Percentiles rank a stretch among this genome's conserved stretches.
Conservation (phyloP, 2,888 invertebrate genomes). For the Microplitis deprimator region DNA sequence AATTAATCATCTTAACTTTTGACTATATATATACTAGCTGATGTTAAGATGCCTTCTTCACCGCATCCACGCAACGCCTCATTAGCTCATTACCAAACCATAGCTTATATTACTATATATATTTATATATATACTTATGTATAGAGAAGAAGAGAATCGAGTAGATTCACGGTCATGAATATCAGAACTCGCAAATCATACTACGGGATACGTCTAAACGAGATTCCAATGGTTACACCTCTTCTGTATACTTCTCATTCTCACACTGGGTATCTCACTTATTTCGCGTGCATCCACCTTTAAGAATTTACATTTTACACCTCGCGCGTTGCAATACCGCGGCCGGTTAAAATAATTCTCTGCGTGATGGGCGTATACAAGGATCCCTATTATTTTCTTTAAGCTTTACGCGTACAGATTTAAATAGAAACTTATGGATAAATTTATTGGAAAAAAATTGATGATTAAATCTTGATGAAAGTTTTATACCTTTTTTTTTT, state of each 20-base stretch:
- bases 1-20: conserved; percentile 15
- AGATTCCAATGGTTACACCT: conserved; percentile 47
- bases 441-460: conserved; percentile 30
- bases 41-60: conserved; percentile 24
- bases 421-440: conserved; percentile 17
- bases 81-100: conserved; percentile 57
- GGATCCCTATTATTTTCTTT: conserved; percentile 31
- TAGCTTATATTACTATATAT: conserved; percentile 12
- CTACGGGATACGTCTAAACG: conserved; percentile 47
- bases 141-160: conserved; percentile 22
- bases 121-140: background rate
- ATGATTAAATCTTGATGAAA: conserved; percentile 21
- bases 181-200: conserved; percentile 51
- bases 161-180: conserved; percentile 34
- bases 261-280: conserved; percentile 15
- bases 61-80: conserved; percentile 49
- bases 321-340: conserved; percentile 4
- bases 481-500: conserved; percentile 7
- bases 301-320: conserved; percentile 44
- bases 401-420: conserved; percentile 11
- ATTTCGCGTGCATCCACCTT: conserved; percentile 35
- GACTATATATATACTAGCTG: conserved; percentile 6
- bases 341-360: conserved; percentile 22
- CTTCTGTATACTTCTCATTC: conserved; percentile 4
- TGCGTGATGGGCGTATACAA: conserved; percentile 9